Evolutionary conservation across 2,113 vertebrate genomes (phyloP), one percentile per base, ranked within the genome.

Genomic region (Sceloporus tristichus): DNA sequence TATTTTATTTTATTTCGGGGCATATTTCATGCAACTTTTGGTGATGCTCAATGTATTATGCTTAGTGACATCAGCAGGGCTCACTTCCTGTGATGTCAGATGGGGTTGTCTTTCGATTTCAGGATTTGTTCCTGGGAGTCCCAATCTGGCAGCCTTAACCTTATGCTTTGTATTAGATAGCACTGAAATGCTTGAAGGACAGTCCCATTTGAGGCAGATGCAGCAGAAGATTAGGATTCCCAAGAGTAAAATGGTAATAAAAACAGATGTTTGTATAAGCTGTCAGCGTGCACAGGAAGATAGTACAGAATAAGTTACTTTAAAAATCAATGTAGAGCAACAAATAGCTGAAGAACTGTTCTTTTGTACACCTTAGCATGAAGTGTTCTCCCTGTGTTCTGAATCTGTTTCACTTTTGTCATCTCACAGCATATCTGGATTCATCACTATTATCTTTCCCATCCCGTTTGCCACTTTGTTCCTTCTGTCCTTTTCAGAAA

Each of bases 401-500:
- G 90, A 95, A 87, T 91, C 91, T 91, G 85, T 91, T 91, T 88
- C 95, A 89, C 95, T 94, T 71, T 77, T 94, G 87, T 93, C 94
- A 95, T 92, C 88, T 96, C 95, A 94, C 92, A 95, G 96, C 90
- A 94, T 95, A 90, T 92, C 88, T 76, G 27, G 25, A 76, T 76
- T 21, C 23, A 76, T 76, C 11, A 90, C 88, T 88, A 88, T 94
- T 95, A 94, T 95, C 95, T 92, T 94, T 93, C 95, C 95, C 93
- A 91, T 90, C 95, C 14, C 42, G 48, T 34, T 86, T 86, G 77
- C 65, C 27, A 93, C 89, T 93, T 94, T 93, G 87, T 95, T 96
- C 86, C 93, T 91, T 91, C 88, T 89, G 91, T 95, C 94, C 94
- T 93, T 77, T 93, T 93, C 93, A 94, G 96, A 88, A 97, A 97